Percentiles rank a stretch among this genome's conserved stretches.
These are phyloP conservation scores for Elachura formosa DNA, from an alignment of 2,113 vertebrate species.

Conservation along the genomic window DNA sequence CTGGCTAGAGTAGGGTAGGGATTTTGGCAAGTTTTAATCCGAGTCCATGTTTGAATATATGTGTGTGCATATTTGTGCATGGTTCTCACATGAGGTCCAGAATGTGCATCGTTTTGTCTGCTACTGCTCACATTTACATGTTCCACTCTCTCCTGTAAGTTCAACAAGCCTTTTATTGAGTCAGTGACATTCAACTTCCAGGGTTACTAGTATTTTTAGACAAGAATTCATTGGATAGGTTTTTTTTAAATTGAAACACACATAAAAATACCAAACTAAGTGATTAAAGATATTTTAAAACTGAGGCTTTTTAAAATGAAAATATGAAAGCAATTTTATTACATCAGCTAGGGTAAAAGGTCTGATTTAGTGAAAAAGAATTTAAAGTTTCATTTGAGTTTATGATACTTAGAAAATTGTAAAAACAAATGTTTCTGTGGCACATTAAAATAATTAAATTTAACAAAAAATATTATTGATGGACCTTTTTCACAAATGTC, in stretches of 20 bases:
- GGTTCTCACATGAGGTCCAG: not conserved
- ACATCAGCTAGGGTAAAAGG: constrained; percentile 11
- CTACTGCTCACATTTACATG: not conserved
- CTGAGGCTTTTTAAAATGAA: constrained; percentile 54
- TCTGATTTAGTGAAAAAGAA: not conserved
- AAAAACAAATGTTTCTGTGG: not conserved
- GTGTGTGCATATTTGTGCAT: not conserved
- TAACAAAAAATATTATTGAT: not conserved
- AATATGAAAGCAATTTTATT: constrained; percentile 62
- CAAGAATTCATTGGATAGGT: constrained; percentile 57
- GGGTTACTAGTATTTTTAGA: constrained; percentile 61
- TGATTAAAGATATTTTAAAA: constrained; percentile 67
- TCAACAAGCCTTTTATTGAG: constrained; percentile 59
- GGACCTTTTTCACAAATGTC: not conserved
- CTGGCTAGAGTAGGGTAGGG: constrained; percentile 37
- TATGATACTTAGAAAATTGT: not conserved
- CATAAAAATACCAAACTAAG: constrained; percentile 68
- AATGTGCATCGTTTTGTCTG: not conserved
- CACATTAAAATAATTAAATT: not conserved
- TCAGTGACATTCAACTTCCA: constrained; percentile 46
- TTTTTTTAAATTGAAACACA: constrained; percentile 47
- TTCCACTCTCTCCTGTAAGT: not conserved
- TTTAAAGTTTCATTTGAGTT: not conserved
- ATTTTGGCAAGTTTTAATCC: constrained; percentile 29
- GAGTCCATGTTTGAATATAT: not conserved